phyloP scores from a whole-genome alignment of 2,888 invertebrate species.

The Macrosoma leucophasiata region DNA sequence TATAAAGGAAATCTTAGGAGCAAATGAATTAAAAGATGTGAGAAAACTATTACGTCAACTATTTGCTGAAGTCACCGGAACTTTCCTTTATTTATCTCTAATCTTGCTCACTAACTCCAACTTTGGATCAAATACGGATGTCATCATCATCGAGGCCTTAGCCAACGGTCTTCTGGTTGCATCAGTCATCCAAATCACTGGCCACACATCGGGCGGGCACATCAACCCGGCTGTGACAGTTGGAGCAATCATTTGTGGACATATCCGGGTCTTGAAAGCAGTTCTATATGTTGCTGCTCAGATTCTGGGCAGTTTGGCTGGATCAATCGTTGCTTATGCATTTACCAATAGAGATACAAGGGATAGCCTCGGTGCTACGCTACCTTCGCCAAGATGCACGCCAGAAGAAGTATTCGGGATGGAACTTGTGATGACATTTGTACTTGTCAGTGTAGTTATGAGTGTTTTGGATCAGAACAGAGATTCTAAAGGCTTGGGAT shows the following conservation, averaged over 20 bases:
- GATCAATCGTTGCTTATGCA: constrained; percentile 16
- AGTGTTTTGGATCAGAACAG: constrained; percentile 14
- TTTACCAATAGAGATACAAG: constrained; percentile 8
- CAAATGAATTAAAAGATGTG: constrained; percentile 18
- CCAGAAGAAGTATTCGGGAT: constrained; percentile 18
- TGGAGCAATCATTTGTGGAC: constrained; percentile 17
- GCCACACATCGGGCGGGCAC: constrained; percentile 22
- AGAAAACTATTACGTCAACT: constrained; percentile 17
- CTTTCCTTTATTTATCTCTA: constrained; percentile 22
- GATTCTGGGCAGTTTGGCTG: constrained; percentile 16
- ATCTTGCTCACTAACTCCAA: constrained; percentile 13
- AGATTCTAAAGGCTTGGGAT: constrained; percentile 10
- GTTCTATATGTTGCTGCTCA: constrained; percentile 16
- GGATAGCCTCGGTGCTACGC: constrained; percentile 16
- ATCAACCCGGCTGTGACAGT: constrained; percentile 23
- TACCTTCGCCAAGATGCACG: constrained; percentile 10
- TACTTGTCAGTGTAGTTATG: constrained; percentile 19
- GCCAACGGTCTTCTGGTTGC: constrained; percentile 21
- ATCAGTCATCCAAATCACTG: constrained; percentile 20
- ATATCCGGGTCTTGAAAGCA: constrained; percentile 17
- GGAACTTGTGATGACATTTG: constrained; percentile 23
- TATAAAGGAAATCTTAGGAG: constrained; percentile 13
- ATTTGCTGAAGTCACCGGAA: constrained; percentile 25
- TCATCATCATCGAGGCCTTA: constrained; percentile 10
- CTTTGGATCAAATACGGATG: constrained; percentile 1